phyloP scores from a whole-genome alignment of 2,113 vertebrate genomes.

The Ciconia stormi region DNA sequence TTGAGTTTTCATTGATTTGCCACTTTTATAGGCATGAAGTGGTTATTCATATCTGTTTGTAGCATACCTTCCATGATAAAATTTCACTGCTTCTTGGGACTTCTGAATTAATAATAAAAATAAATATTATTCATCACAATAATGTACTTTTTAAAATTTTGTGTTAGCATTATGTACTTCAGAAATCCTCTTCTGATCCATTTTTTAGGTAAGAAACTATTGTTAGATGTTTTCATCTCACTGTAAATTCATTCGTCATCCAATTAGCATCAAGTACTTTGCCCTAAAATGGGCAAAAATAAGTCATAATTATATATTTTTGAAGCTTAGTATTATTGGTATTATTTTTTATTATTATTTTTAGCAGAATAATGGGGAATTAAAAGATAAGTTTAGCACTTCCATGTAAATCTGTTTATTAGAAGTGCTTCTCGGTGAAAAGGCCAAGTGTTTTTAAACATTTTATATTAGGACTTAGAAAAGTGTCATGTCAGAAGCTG shows the following conservation, averaged over 20 bases:
- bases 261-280: neutral
- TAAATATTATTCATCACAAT: neutral
- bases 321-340: neutral
- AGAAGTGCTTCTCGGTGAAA: neutral
- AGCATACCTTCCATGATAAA: neutral
- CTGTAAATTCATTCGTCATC: neutral
- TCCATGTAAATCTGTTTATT: neutral
- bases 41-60: neutral
- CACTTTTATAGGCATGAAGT: neutral
- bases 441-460: neutral
- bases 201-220: neutral
- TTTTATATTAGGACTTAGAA: neutral
- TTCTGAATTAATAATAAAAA: neutral
- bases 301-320: neutral
- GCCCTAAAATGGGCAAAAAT: neutral
- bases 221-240: neutral
- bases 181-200: neutral
- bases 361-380: neutral
- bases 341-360: neutral
- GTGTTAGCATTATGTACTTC: neutral
- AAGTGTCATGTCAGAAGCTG: neutral
- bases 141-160: neutral
- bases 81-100: neutral
- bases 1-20: neutral
- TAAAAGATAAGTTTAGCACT: neutral